Base-by-base conservation (phyloP, 2,888 invertebrate species). In the Corythucha ciliata region DNA sequence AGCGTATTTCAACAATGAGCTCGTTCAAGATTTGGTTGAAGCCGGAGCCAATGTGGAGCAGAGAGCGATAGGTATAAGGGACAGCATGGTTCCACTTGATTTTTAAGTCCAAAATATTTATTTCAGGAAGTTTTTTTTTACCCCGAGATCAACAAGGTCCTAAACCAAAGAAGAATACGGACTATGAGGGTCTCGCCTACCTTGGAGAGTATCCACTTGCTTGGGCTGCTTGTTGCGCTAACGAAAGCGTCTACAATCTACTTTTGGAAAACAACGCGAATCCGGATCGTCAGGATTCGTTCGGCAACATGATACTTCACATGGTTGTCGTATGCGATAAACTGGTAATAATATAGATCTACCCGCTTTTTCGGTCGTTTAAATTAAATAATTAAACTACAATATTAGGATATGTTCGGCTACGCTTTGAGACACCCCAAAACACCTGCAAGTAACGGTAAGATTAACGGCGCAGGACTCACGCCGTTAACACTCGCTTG, bases 271-370 rank as follows among this genome's bases (percentile, higher is more conserved):
- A 81, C 40, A 93, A 87, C 1, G 93, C 96, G 0, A 83, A 97
- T 70, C 97, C 97, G 0, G 93, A 98, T 68, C 75, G 81, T n/a
- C 88, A 91, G 67, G 97, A 98, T 68, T 81, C 87, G 0, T 96
- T 93, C 65, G 98, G 98, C 10, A 98, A 98, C 67, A 96, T 93
- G 80, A 91, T 96, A 57, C 74, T 98, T n/a, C 98, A 98, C 67
- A 96, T 98, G 93, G 92, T 97, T 29, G 97, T 98, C 32, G 94
- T 98, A 54, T 86, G 91, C 66, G 93, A 97, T 71, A 94, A 96
- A 70, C 72, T 92, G 74, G 94, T 93, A 70, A 70, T 72, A 65
- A 29, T 12, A 12, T 10, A 29, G 29, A 8, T 29, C 29, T 12
- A 12, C 29, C 29, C 12, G 29, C 10, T 29, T 29, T 10, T 12